Percentiles rank a stretch among this genome's conserved stretches.
Conservation (phyloP, 2,113 vertebrate species). For the Corynorhinus townsendii region DNA sequence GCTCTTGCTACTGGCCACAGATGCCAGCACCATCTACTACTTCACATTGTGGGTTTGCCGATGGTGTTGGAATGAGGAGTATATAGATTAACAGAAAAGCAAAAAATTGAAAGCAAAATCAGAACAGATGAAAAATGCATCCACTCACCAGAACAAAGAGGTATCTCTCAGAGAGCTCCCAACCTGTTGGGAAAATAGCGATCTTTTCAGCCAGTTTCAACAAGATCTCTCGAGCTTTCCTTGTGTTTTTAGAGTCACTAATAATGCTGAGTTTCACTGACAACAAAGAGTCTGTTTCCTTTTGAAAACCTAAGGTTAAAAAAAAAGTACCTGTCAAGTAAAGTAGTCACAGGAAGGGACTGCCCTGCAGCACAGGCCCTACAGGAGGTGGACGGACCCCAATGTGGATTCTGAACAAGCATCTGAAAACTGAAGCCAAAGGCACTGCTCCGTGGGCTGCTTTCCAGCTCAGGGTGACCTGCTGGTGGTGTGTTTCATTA, state of each 20-base stretch:
- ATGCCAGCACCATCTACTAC: neutral
- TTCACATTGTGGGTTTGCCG: no score
- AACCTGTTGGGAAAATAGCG: slow-evolving; percentile 85
- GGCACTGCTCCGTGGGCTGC: rapidly evolving
- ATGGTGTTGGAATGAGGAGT: neutral
- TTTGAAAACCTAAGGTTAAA: slow-evolving; percentile 87
- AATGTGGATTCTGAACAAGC: neutral
- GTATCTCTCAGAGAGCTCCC: slow-evolving; percentile 86
- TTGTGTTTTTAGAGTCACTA: slow-evolving; percentile 84
- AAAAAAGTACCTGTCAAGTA: neutral
- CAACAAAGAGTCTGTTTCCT: slow-evolving; percentile 89
- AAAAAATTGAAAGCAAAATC: neutral
- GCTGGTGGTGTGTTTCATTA: neutral
- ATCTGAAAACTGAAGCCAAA: neutral
- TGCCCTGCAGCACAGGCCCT: neutral
- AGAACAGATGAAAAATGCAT: neutral
- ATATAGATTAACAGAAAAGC: neutral
- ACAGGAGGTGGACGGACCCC: neutral
- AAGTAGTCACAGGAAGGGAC: neutral
- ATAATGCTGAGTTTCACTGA: slow-evolving; percentile 85
- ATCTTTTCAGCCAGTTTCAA: slow-evolving; percentile 88
- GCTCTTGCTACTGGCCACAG: no score
- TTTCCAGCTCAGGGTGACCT: neutral
- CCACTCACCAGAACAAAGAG: slow-evolving; percentile 89
- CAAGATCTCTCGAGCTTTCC: slow-evolving; percentile 84